These are phyloP conservation scores for Hyperoplus immaculatus DNA, from an alignment of 2,797 vertebrate genomes.

Conservation along the genomic window DNA sequence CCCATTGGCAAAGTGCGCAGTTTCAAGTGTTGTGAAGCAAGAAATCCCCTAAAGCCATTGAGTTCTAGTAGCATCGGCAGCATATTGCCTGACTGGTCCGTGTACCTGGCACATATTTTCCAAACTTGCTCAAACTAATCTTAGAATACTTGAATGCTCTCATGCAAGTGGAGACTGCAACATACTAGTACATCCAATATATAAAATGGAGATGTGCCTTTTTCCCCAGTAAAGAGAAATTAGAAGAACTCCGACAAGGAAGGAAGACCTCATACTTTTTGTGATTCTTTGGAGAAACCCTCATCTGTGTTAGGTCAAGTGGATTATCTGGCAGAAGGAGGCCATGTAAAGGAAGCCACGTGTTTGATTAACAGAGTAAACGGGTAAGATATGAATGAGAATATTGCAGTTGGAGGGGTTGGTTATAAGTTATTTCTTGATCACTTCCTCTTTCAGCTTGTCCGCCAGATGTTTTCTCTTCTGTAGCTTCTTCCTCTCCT, in stretches of 20 bases:
- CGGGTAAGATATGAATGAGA: constrained; percentile 7
- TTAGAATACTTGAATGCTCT: constrained; percentile 10
- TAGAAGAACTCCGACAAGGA: constrained; percentile 5
- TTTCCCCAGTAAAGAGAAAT: constrained; percentile 1
- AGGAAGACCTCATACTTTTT: constrained; percentile 38
- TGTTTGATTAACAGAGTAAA: constrained; percentile 36
- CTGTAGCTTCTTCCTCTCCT: constrained; percentile 92
- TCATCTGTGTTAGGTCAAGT: constrained; percentile 14
- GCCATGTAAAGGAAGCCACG: constrained; percentile 45
- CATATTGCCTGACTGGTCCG: not conserved
- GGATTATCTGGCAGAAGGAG: constrained; percentile 22
- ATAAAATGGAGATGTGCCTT: not conserved
- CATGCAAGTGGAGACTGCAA: not conserved
- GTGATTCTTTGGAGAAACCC: constrained; percentile 19
- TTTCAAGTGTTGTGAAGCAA: not conserved
- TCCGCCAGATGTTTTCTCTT: constrained; percentile 96
- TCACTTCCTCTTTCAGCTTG: constrained; percentile 98
- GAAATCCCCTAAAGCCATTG: constrained; percentile 1
- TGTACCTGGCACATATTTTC: constrained; percentile 2
- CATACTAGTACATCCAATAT: not conserved
- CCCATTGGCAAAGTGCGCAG: not conserved
- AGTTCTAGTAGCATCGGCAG: not conserved
- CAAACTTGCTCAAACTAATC: not conserved
- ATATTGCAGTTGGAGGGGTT: constrained; percentile 32
- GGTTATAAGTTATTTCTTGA: constrained; percentile 89